phyloP scores from a whole-genome alignment of 2,888 invertebrate genomes.

The Drosophila borealis region DNA sequence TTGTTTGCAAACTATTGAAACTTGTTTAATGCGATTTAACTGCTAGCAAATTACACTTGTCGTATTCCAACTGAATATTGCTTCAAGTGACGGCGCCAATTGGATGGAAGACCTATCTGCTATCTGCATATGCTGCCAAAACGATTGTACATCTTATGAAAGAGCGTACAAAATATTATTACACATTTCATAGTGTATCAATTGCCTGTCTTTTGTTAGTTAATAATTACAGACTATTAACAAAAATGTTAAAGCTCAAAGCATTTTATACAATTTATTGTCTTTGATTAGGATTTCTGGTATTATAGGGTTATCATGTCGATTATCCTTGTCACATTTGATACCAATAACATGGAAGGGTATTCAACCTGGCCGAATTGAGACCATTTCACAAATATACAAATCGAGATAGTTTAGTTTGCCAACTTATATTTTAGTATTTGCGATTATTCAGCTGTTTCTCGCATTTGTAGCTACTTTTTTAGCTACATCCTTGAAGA shows the following conservation, averaged over 20 bases:
- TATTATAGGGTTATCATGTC: no score
- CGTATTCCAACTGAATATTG: constrained; percentile 2
- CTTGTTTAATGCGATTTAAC: constrained; percentile 43
- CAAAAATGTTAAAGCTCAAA: neutral
- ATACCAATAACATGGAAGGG: no score
- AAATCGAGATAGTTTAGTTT: neutral
- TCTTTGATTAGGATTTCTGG: no score
- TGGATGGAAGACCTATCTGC: neutral
- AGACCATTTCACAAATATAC: neutral
- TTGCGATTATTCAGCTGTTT: no score
- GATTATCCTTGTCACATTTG: no score
- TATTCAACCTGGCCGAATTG: no score
- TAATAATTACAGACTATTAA: neutral
- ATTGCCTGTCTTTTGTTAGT: neutral
- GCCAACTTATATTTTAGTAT: no score
- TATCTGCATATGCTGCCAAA: no score
- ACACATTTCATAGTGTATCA: neutral
- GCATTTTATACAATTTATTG: no score
- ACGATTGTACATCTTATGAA: neutral
- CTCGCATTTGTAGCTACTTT: neutral
- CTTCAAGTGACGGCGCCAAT: neutral
- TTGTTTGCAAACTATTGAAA: constrained; percentile 14
- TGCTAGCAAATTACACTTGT: constrained; percentile 45
- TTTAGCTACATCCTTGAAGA: neutral
- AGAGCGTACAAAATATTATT: neutral